Conservation (phyloP, 2,797 vertebrate genomes). For the Urocyon cinereoargenteus region DNA sequence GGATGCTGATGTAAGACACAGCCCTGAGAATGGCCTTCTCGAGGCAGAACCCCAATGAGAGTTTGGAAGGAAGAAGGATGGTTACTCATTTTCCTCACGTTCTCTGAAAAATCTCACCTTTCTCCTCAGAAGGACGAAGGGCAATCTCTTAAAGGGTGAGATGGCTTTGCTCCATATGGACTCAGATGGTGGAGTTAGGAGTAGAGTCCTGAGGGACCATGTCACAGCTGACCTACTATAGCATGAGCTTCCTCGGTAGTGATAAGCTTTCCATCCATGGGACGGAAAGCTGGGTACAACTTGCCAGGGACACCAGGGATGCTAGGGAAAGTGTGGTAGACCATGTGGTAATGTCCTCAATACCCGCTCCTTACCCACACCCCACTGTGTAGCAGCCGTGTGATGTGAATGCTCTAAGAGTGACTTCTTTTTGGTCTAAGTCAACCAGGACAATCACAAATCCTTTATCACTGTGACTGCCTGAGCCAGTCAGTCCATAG, state of each 20-base stretch:
- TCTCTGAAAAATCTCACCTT: background rate
- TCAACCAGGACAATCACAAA: background rate
- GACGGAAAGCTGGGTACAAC: background rate
- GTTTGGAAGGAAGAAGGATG: background rate
- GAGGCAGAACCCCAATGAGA: background rate
- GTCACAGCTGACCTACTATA: background rate
- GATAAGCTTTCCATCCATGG: background rate
- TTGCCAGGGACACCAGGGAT: background rate
- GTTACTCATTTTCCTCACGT: background rate
- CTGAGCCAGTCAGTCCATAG: background rate
- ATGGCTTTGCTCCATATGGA: background rate
- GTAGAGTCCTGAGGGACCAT: background rate
- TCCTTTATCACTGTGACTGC: background rate
- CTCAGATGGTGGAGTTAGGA: background rate
- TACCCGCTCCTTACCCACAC: background rate
- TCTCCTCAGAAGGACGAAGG: slow-evolving; percentile 61
- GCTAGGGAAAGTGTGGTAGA: background rate
- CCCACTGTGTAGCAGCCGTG: background rate
- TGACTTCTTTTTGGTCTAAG: background rate
- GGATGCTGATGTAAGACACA: background rate
- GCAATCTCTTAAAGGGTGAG: background rate
- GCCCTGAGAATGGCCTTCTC: background rate
- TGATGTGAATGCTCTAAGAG: background rate
- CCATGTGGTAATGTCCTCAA: background rate
- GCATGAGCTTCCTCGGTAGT: background rate